phyloP scores from a whole-genome alignment of 2,797 vertebrate genomes.

The Spondyliosoma cantharus region DNA sequence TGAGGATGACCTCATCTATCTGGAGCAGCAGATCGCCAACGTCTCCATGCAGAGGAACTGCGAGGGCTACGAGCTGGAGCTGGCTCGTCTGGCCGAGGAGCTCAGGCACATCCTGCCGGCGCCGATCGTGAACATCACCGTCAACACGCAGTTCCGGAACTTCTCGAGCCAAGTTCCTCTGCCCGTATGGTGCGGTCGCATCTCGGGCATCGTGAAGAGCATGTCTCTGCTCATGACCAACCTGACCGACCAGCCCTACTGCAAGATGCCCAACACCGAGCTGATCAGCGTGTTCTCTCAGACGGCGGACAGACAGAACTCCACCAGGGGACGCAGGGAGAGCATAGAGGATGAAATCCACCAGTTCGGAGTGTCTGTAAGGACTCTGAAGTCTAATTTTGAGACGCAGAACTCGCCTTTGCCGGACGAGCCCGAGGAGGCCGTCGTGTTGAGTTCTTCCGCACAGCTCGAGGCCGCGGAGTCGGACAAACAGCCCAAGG shows the following conservation, averaged over 20 bases:
- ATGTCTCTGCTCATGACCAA: slow-evolving; percentile 91
- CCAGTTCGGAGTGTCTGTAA: slow-evolving; percentile 92
- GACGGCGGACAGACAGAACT: slow-evolving; percentile 75
- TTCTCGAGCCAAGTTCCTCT: slow-evolving; percentile 82
- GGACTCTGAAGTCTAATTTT: slow-evolving; percentile 90
- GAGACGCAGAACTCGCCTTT: slow-evolving; percentile 80
- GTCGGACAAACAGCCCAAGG: slow-evolving; percentile 38
- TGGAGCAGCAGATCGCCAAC: slow-evolving; percentile 92
- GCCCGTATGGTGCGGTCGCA: slow-evolving; percentile 90
- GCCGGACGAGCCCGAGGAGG: slow-evolving; percentile 46
- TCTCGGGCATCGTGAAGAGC: slow-evolving; percentile 91
- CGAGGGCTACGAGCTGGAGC: slow-evolving; percentile 90
- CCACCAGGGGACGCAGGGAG: slow-evolving; percentile 78
- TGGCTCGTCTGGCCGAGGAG: slow-evolving; percentile 88
- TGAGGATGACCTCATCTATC: slow-evolving; percentile 90
- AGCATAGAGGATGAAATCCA: slow-evolving; percentile 90
- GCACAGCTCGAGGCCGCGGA: slow-evolving; percentile 22
- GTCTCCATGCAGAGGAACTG: slow-evolving; percentile 89
- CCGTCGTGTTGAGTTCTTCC: slow-evolving; percentile 14
- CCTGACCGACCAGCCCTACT: slow-evolving; percentile 83
- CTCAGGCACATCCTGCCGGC: slow-evolving; percentile 90
- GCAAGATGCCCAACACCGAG: slow-evolving; percentile 87
- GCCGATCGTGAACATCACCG: slow-evolving; percentile 90
- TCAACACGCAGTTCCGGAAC: slow-evolving; percentile 88
- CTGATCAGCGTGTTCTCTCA: slow-evolving; percentile 85